These are phyloP conservation scores for Agelaius phoeniceus DNA, from an alignment of 2,113 vertebrate genomes.

Conservation along the genomic window DNA sequence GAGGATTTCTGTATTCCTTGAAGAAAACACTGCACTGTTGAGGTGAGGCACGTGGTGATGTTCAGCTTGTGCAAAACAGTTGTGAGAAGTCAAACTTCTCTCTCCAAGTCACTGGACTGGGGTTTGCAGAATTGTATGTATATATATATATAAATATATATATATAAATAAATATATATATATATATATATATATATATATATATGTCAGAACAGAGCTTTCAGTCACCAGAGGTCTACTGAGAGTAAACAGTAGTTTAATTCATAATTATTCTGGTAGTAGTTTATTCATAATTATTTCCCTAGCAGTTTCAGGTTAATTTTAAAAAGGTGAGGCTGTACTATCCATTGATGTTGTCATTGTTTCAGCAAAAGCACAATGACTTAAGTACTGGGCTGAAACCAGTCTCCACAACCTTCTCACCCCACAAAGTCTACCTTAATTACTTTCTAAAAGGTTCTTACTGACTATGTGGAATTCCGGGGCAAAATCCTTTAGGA, in stretches of 20 bases:
- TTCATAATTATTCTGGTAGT: slow-evolving; percentile 1
- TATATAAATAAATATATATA: no score
- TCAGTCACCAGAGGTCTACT: neutral
- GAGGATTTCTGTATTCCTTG: neutral
- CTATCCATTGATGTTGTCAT: neutral
- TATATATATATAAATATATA: no score
- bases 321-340: neutral
- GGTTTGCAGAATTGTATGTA: neutral
- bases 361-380: neutral
- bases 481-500: neutral
- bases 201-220: neutral
- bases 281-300: slow-evolving; percentile 32
- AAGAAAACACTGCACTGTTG: neutral
- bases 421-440: neutral
- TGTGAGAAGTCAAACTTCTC: neutral
- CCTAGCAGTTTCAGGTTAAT: neutral
- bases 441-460: slow-evolving; percentile 13
- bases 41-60: rapidly evolving
- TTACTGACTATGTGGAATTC: neutral
- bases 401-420: neutral
- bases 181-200: no score
- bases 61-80: neutral
- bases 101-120: neutral
- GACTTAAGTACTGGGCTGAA: neutral
- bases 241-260: neutral